A percentile compares a stretch with the other conserved stretches of the same genome.
Evolutionary conservation across 2,888 invertebrate genomes (phyloP).

Genomic region (Tinea pellionella): DNA sequence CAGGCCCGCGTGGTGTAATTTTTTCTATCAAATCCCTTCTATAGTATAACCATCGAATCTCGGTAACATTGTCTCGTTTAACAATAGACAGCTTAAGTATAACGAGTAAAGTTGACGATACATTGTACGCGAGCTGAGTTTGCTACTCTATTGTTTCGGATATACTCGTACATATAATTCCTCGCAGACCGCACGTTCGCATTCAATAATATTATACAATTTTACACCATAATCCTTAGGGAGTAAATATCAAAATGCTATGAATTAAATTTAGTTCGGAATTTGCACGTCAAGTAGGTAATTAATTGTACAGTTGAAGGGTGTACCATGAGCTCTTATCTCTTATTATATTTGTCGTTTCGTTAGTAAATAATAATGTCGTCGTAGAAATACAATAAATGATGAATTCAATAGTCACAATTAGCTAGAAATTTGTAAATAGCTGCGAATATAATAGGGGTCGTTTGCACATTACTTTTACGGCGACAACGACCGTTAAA

Average conservation of each 20-base stretch:
- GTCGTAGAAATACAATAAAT: too few species aligned
- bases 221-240: neutral
- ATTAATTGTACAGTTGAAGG: neutral
- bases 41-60: too few species aligned
- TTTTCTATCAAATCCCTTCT: too few species aligned
- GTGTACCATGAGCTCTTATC: neutral
- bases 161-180: constrained; percentile 1
- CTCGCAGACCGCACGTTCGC: neutral
- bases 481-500: too few species aligned
- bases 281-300: constrained; percentile 6
- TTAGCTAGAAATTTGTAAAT: too few species aligned
- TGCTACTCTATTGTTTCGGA: constrained; percentile 7
- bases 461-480: too few species aligned
- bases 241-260: neutral
- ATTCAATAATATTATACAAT: neutral
- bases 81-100: neutral
- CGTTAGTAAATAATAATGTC: too few species aligned
- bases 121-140: constrained; percentile 9
- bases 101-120: constrained; percentile 13
- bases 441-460: too few species aligned
- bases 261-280: neutral
- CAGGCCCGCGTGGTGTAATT: too few species aligned
- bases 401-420: too few species aligned
- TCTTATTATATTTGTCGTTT: neutral
- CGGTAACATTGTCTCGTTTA: too few species aligned